phyloP scores from a whole-genome alignment of 2,113 vertebrate genomes.

The Shinisaurus crocodilurus region DNA sequence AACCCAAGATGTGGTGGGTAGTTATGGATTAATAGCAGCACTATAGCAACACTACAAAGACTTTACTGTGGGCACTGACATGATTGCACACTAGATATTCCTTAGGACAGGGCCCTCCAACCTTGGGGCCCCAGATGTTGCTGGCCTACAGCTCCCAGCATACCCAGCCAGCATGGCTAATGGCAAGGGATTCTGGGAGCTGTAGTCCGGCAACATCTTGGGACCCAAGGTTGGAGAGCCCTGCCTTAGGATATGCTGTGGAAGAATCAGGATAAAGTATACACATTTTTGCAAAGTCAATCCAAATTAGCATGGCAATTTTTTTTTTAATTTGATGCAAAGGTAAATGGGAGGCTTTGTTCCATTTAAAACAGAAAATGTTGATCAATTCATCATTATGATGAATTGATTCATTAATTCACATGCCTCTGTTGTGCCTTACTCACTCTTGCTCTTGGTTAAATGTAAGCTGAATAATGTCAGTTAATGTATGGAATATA shows the following conservation, averaged over 20 bases:
- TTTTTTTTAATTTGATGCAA: background rate
- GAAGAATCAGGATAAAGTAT: background rate
- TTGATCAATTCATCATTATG: background rate
- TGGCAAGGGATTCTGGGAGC: no score
- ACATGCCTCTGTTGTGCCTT: background rate
- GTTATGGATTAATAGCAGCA: background rate
- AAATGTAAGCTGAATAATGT: background rate
- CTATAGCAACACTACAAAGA: background rate
- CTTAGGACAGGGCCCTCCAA: background rate
- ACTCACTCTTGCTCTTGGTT: background rate
- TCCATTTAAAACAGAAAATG: background rate
- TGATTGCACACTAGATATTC: background rate
- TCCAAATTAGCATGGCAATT: background rate
- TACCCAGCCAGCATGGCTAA: no score
- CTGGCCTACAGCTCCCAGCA: no score
- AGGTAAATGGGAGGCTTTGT: background rate
- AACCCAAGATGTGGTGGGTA: background rate
- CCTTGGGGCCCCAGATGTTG: no score
- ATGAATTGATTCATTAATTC: slow-evolving; percentile 6
- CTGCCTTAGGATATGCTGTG: background rate
- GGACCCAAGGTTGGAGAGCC: no score
- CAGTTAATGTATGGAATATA: background rate
- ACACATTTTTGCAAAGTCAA: background rate
- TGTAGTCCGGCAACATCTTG: no score
- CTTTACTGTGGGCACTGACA: background rate